A percentile compares a stretch with the other conserved stretches of the same genome.
These are phyloP conservation scores for Naso thynnoides DNA, from an alignment of 2,797 vertebrate genomes.

Conservation along the genomic window DNA sequence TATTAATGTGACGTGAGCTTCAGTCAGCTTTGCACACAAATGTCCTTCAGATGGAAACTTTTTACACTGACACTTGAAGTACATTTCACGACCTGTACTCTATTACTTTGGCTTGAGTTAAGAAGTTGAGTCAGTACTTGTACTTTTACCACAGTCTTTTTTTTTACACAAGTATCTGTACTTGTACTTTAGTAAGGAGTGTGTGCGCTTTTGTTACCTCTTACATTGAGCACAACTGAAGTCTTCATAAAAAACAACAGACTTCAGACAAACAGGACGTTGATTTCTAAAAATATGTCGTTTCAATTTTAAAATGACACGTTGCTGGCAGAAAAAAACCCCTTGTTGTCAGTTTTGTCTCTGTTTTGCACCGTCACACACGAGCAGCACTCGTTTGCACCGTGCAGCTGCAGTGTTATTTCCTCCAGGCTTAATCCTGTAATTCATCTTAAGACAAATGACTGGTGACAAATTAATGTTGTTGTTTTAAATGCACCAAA, in stretches of 20 bases:
- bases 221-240: background rate
- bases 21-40: no score
- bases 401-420: conserved; percentile 19
- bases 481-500: conserved; percentile 10
- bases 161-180: no score
- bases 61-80: no score
- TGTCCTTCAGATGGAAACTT: no score
- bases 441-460: conserved; percentile 12
- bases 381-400: conserved; percentile 29
- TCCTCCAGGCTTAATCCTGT: conserved; percentile 10
- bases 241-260: conserved; percentile 7
- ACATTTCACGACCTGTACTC: no score
- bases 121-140: no score
- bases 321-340: background rate
- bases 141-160: no score
- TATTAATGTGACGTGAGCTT: no score
- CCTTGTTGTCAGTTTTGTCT: conserved; percentile 2
- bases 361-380: conserved; percentile 23
- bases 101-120: no score
- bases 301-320: background rate
- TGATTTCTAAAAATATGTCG: background rate
- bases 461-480: background rate
- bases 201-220: no score
- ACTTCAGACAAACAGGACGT: background rate
- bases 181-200: no score